These are phyloP conservation scores for Malacoraja senta DNA, from an alignment of 2,797 vertebrate species.

Conservation along the genomic window DNA sequence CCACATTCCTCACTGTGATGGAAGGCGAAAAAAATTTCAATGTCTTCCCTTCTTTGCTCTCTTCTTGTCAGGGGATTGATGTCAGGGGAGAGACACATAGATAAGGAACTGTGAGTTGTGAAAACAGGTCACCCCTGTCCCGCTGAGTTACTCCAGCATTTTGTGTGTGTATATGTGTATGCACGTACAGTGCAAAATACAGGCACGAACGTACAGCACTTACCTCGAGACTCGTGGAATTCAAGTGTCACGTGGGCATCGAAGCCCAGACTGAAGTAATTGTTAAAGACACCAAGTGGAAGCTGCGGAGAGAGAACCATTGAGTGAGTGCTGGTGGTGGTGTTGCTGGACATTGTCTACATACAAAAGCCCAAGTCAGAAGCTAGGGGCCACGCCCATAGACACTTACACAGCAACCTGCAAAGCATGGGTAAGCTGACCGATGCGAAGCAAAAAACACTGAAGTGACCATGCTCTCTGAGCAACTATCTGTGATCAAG, in stretches of 20 bases:
- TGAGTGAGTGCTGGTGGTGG: neutral
- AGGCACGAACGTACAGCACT: conserved; percentile 39
- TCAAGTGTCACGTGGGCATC: conserved; percentile 96
- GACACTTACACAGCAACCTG: neutral
- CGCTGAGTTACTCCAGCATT: too few relatives aligned
- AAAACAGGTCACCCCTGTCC: too few relatives aligned
- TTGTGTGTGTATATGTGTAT: too few relatives aligned
- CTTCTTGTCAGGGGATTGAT: too few relatives aligned
- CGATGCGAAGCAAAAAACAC: neutral
- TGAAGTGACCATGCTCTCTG: neutral
- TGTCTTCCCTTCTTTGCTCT: too few relatives aligned
- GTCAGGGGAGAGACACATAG: too few relatives aligned
- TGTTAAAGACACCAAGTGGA: conserved; percentile 95
- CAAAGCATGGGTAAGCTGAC: neutral
- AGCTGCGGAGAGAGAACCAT: conserved; percentile 63
- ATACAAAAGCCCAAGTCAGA: neutral
- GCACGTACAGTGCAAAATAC: too few relatives aligned
- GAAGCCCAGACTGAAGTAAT: conserved; percentile 98
- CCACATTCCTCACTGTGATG: too few relatives aligned
- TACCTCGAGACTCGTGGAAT: conserved; percentile 97
- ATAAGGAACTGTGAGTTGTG: too few relatives aligned
- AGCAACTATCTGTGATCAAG: neutral
- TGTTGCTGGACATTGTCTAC: neutral
- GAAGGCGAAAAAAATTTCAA: too few relatives aligned
- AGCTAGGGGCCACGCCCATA: neutral